Evolutionary conservation across 1,140 invertebrate species (phyloP), one percentile per base, ranked within the genome.

Genomic region (Aphaenogaster ashmeadi): DNA sequence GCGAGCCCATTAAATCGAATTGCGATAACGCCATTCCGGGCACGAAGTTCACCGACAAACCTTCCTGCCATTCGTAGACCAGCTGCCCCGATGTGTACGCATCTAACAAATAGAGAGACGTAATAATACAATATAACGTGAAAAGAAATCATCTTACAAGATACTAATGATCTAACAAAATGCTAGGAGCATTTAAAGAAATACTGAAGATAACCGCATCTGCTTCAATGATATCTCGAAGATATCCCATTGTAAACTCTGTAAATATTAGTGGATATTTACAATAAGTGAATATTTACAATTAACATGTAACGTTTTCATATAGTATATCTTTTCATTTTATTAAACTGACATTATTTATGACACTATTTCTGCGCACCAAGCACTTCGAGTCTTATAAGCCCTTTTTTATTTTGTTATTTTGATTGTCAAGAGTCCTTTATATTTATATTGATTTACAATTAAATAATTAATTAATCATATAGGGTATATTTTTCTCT

Each of bases 21-120:
- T 99, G 98, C 2, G 98, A 98, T 1, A 99, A 95, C 1, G 98
- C 97, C 98, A 99, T 98, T 56, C 98, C 98, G 0, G 97, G 97
- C 0, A 98, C 97, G 93, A 99, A 98, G 91, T 97, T 98, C 0
- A 99, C 98, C 74, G 97, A 98, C 50, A 97, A 96, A 0, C 97
- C 96, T 88, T 97, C 97, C 93, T 98, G 98, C 99, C 99, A 99
- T 90, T 98, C 97, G 95, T 99, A 99, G 6, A 98, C 96, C 52
- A 99, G 95, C 92, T 99, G 98, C 78, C 97, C 96, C 15, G 97
- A 97, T 0, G 98, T 98, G 94, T 99, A 99, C 0, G 98, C 99
- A 96, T 99, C 98, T 99, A 92, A 67, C 92, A 95, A 88, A 86
- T 84, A 44, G 3, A 75, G 18, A 52, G 27, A 71, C 11, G 52